Percentiles rank a stretch among this genome's conserved stretches.
These are phyloP conservation scores for Dynastes hyllus DNA, from an alignment of 2,888 invertebrate genomes.

Conservation along the genomic window DNA sequence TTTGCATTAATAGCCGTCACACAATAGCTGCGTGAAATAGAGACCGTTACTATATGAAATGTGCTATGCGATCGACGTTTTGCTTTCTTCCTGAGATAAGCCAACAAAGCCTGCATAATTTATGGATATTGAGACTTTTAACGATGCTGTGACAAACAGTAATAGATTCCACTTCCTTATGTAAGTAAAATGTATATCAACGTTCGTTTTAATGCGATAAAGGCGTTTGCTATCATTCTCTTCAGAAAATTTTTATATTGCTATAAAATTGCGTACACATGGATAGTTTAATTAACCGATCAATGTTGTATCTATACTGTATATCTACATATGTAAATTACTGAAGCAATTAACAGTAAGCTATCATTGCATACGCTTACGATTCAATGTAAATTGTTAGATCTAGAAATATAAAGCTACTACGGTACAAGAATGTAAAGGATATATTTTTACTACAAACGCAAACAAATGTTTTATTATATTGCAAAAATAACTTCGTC, in stretches of 20 bases:
- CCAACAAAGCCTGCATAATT: slow-evolving; percentile 34
- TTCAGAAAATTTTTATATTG: neutral
- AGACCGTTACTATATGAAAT: slow-evolving; percentile 39
- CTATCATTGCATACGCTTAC: too few relatives aligned
- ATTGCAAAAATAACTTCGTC: too few relatives aligned
- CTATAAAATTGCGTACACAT: too few relatives aligned
- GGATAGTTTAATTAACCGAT: too few relatives aligned
- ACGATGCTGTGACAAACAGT: slow-evolving; percentile 10
- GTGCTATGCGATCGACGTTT: neutral
- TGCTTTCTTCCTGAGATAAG: slow-evolving; percentile 18
- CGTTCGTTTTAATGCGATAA: neutral
- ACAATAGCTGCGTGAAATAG: slow-evolving; percentile 24
- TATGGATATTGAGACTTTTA: slow-evolving; percentile 13
- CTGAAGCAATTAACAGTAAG: too few relatives aligned
- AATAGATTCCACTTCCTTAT: slow-evolving; percentile 19
- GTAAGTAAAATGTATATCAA: neutral
- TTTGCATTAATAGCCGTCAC: slow-evolving; percentile 44
- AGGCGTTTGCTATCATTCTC: neutral
- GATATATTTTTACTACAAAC: too few relatives aligned
- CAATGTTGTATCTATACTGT: too few relatives aligned
- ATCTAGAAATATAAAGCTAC: too few relatives aligned
- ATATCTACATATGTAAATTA: too few relatives aligned
- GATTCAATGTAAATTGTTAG: too few relatives aligned
- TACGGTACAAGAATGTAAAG: too few relatives aligned
- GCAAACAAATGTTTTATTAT: too few relatives aligned